These are phyloP conservation scores for Lamprotornis superbus DNA, from an alignment of 2,113 vertebrate genomes.

Conservation along the genomic window DNA sequence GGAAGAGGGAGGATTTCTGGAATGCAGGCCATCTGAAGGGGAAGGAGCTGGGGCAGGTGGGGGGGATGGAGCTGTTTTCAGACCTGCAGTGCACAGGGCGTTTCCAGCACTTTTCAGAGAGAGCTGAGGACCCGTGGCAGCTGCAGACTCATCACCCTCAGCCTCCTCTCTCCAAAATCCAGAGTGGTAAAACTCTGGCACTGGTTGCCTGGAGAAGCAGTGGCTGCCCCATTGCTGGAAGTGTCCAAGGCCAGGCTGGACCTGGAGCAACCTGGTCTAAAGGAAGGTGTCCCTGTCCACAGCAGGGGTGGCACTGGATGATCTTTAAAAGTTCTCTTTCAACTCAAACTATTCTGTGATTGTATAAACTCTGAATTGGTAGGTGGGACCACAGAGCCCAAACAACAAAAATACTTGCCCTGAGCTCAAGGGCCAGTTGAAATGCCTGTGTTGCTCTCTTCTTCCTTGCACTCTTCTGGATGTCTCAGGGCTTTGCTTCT, in stretches of 20 bases:
- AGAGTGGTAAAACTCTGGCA: not conserved
- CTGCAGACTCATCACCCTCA: not conserved
- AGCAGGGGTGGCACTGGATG: not conserved
- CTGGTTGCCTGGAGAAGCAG: not conserved
- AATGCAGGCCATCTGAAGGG: not conserved
- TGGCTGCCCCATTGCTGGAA: not conserved
- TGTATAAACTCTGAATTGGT: not conserved
- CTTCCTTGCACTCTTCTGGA: not conserved
- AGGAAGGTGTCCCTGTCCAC: not conserved
- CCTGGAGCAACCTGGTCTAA: not conserved
- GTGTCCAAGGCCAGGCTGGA: not conserved
- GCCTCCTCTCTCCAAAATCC: not conserved
- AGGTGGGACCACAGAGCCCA: not conserved
- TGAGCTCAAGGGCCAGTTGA: not conserved
- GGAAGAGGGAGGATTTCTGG: not conserved
- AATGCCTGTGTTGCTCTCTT: not conserved
- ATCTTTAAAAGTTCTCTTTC: not conserved
- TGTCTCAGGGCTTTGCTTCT: not conserved
- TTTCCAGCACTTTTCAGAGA: not conserved
- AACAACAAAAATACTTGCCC: not conserved
- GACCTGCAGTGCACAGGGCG: too few species aligned
- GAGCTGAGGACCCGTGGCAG: not conserved
- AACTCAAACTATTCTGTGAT: not conserved
- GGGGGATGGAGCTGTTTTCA: not conserved
- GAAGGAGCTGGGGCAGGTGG: not conserved